A percentile compares a stretch with the other conserved stretches of the same genome.
Conservation (phyloP, 2,797 vertebrate genomes). For the Champsocephalus esox region DNA sequence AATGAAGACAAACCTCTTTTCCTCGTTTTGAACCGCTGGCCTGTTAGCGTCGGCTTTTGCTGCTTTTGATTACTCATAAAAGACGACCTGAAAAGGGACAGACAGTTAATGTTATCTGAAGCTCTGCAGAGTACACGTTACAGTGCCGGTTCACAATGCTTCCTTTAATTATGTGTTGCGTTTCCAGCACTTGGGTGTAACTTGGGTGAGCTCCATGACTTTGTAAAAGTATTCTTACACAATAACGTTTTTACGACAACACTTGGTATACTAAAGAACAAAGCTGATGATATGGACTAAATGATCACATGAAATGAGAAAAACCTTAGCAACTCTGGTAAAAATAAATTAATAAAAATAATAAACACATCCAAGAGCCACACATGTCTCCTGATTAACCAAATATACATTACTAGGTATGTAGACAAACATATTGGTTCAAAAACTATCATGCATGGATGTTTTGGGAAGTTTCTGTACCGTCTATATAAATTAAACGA, state of each 20-base stretch:
- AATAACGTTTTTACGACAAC: background rate
- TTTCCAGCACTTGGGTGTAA: background rate
- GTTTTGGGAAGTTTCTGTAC: too few species aligned
- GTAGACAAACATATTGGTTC: too few species aligned
- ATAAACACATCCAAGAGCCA: background rate
- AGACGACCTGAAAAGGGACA: slow-evolving; percentile 88
- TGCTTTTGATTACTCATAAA: slow-evolving; percentile 99
- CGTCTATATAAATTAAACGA: too few species aligned
- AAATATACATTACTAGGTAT: too few species aligned
- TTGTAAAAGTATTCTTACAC: background rate
- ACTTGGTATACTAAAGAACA: background rate
- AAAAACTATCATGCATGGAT: too few species aligned
- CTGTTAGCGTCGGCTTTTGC: slow-evolving; percentile 99
- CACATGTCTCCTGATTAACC: background rate
- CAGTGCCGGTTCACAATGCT: background rate
- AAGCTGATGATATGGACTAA: background rate
- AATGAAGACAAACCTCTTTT: slow-evolving; percentile 92
- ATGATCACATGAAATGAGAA: background rate
- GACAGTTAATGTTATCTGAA: background rate
- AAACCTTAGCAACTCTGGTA: background rate
- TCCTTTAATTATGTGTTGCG: slow-evolving; percentile 12
- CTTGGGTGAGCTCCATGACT: background rate
- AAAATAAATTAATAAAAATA: background rate
- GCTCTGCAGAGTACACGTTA: background rate
- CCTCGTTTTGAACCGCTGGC: slow-evolving; percentile 99